phyloP scores from a whole-genome alignment of 2,797 vertebrate species.

The Pempheris klunzingeri region DNA sequence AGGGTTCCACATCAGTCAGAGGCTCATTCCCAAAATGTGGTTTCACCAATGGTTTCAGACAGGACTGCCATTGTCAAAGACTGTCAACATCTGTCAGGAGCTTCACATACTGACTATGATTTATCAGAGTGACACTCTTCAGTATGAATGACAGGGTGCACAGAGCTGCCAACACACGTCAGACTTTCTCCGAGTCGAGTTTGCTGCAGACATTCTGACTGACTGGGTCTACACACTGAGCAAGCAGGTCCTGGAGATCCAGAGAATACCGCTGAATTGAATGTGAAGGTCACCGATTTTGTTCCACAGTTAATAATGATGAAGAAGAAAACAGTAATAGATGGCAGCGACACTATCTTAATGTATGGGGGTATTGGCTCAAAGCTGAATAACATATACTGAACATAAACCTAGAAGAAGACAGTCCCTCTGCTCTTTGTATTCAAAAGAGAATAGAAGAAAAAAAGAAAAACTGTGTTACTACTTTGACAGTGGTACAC shows the following conservation, averaged over 20 bases:
- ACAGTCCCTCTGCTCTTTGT: background rate
- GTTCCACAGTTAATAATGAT: background rate
- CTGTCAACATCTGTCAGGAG: conserved; percentile 20
- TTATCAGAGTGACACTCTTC: background rate
- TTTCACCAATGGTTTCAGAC: background rate
- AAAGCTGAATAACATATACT: background rate
- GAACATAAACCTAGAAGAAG: no score
- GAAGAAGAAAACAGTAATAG: no score
- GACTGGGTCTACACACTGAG: background rate
- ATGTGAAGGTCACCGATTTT: background rate
- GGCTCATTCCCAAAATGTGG: background rate
- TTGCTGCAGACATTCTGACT: no score
- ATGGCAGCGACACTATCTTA: background rate
- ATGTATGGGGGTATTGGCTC: background rate
- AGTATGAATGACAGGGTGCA: conserved; percentile 5
- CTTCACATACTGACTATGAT: background rate
- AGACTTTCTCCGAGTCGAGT: no score
- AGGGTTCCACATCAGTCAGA: background rate
- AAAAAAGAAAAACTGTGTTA: background rate
- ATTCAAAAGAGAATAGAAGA: background rate
- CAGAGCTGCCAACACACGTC: conserved; percentile 12
- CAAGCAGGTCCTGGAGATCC: background rate
- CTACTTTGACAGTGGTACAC: background rate
- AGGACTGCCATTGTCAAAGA: background rate
- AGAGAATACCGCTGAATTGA: background rate